Conservation (phyloP, 1,140 invertebrate genomes). For the Drosophila saltans region DNA sequence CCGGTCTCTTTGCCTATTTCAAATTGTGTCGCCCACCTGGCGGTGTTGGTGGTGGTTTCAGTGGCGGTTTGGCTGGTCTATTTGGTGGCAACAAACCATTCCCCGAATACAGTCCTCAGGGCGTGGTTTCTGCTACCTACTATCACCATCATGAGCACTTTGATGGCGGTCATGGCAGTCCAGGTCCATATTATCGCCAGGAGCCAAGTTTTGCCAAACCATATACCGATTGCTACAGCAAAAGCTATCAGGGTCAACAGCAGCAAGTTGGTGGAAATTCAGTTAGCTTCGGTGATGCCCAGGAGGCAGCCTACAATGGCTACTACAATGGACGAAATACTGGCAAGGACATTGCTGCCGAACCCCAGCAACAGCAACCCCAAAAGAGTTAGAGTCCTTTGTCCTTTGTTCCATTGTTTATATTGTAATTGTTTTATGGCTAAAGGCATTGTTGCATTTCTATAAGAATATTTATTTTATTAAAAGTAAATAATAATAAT, state of each 20-base stretch:
- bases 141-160: conserved; percentile 84
- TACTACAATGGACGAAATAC: conserved; percentile 84
- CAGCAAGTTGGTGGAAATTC: conserved; percentile 80
- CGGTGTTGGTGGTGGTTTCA: conserved; percentile 61
- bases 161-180: conserved; percentile 59
- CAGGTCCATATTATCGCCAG: conserved; percentile 67
- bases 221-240: conserved; percentile 83
- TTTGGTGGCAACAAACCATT: conserved; percentile 82
- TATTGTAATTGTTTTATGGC: conserved; percentile 2
- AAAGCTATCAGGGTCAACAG: conserved; percentile 67
- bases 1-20: conserved; percentile 91
- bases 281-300: conserved; percentile 87
- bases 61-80: conserved; percentile 69
- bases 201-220: conserved; percentile 82
- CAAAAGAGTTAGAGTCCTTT: conserved; percentile 52
- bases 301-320: conserved; percentile 88
- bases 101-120: conserved; percentile 87
- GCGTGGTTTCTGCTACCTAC: conserved; percentile 85
- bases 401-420: neutral
- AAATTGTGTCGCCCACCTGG: conserved; percentile 88
- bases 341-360: conserved; percentile 76
- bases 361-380: conserved; percentile 51
- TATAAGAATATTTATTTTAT: conserved; percentile 76
- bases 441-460: conserved; percentile 55
- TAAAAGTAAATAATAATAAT: conserved; percentile 71